A percentile compares a stretch with the other conserved stretches of the same genome.
Conservation (phyloP, 2,797 vertebrate species). For the Mormyrus proboscirostris region DNA sequence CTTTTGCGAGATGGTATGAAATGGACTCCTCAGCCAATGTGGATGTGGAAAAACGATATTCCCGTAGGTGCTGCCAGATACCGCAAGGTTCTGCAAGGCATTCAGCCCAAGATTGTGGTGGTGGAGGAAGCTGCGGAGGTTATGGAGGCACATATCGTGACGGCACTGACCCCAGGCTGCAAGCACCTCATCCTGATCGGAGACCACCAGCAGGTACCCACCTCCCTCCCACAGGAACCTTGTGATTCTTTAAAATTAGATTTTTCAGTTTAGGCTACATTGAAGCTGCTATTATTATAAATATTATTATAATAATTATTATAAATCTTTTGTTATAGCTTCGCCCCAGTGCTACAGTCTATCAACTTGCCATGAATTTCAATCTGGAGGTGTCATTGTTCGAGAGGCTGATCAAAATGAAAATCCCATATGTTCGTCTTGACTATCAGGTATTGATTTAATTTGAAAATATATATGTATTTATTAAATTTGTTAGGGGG, state of each 20-base stretch:
- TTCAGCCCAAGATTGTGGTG: slow-evolving; percentile 38
- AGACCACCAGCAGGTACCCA: slow-evolving; percentile 42
- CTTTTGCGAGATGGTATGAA: background rate
- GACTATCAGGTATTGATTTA: slow-evolving; percentile 36
- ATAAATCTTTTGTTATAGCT: slow-evolving; percentile 29
- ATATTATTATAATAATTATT: background rate
- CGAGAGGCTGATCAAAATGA: slow-evolving; percentile 39
- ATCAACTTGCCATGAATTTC: slow-evolving; percentile 40
- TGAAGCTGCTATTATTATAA: background rate
- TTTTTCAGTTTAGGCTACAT: background rate
- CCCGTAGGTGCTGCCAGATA: slow-evolving; percentile 36
- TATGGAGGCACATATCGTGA: slow-evolving; percentile 42
- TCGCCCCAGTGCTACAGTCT: slow-evolving; percentile 41
- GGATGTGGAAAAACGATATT: background rate
- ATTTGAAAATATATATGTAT: background rate
- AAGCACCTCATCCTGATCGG: slow-evolving; percentile 47
- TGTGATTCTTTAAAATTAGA: background rate
- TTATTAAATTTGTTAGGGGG: background rate
- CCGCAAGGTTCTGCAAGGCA: slow-evolving; percentile 37
- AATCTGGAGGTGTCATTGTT: slow-evolving; percentile 45
- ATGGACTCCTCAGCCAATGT: background rate
- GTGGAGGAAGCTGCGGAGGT: slow-evolving; percentile 45
- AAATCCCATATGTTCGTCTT: slow-evolving; percentile 35
- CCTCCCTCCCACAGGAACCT: background rate
- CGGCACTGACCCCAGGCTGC: slow-evolving; percentile 33